Percentiles rank a stretch among this genome's conserved stretches.
Evolutionary conservation across 2,797 vertebrate genomes (phyloP).

Genomic region (Yasuhikotakia modesta): DNA sequence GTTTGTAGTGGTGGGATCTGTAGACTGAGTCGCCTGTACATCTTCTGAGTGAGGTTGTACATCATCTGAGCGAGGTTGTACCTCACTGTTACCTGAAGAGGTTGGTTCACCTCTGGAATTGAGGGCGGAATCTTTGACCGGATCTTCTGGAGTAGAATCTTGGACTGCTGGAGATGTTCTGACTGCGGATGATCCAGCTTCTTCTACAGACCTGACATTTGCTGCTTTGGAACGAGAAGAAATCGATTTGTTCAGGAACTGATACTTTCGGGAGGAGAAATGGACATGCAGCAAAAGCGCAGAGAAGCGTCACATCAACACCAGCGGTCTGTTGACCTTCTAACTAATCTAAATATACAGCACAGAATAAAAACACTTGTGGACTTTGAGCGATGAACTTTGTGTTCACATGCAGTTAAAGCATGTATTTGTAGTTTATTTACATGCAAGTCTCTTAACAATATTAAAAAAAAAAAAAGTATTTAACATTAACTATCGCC

Average conservation of each 20-base stretch:
- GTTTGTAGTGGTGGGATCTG: slow-evolving; percentile 51
- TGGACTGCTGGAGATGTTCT: slow-evolving; percentile 43
- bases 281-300: slow-evolving; percentile 11
- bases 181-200: slow-evolving; percentile 52
- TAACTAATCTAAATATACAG: too few relatives aligned
- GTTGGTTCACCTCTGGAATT: slow-evolving; percentile 43
- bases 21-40: slow-evolving; percentile 37
- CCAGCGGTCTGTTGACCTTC: too few relatives aligned
- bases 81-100: background rate
- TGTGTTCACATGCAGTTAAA: slow-evolving; percentile 17
- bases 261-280: background rate
- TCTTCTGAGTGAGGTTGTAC: slow-evolving; percentile 24
- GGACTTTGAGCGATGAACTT: background rate
- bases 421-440: background rate
- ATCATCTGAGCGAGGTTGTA: too few relatives aligned
- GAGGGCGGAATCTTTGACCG: slow-evolving; percentile 47
- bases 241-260: background rate
- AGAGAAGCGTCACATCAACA: background rate
- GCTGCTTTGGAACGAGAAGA: slow-evolving; percentile 68
- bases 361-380: background rate
- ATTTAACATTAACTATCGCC: background rate
- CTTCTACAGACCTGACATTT: slow-evolving; percentile 69
- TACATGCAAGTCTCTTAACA: background rate
- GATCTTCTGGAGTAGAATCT: slow-evolving; percentile 51
- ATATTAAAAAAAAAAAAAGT: too few relatives aligned